Percentiles rank a stretch among this genome's conserved stretches.
These are phyloP conservation scores for Creontiades dilutus DNA, from an alignment of 2,888 invertebrate species.

Conservation along the genomic window DNA sequence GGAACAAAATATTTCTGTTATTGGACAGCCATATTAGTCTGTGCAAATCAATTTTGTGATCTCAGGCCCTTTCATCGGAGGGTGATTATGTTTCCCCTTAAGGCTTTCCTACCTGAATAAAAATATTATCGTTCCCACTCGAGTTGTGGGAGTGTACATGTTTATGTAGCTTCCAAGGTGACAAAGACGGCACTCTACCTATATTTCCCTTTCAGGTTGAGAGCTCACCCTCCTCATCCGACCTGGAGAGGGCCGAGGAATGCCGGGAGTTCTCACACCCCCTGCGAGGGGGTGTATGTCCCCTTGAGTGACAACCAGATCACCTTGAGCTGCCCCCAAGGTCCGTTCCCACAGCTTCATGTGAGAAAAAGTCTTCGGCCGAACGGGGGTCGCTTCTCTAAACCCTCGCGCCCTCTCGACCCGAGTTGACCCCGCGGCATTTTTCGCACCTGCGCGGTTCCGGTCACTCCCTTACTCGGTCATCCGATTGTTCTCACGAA, in stretches of 20 bases:
- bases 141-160: slow-evolving; percentile 28
- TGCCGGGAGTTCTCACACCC: slow-evolving; percentile 33
- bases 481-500: background rate
- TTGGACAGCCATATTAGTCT: no score
- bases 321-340: slow-evolving; percentile 50
- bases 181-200: slow-evolving; percentile 29
- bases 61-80: no score
- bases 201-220: background rate
- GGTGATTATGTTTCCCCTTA: no score
- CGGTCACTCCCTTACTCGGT: background rate
- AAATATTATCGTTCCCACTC: slow-evolving; percentile 39
- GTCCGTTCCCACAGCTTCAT: slow-evolving; percentile 59
- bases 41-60: no score
- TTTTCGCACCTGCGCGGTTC: background rate
- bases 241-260: background rate
- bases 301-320: slow-evolving; percentile 66
- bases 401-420: no score
- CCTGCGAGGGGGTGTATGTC: slow-evolving; percentile 10
- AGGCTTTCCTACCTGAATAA: background rate
- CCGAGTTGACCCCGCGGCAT: no score
- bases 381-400: no score
- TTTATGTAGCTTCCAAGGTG: slow-evolving; percentile 7
- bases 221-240: background rate
- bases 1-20: no score
- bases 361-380: slow-evolving; percentile 32